phyloP scores from a whole-genome alignment of 1,140 invertebrate species.

The Drosophila lacertosa region DNA sequence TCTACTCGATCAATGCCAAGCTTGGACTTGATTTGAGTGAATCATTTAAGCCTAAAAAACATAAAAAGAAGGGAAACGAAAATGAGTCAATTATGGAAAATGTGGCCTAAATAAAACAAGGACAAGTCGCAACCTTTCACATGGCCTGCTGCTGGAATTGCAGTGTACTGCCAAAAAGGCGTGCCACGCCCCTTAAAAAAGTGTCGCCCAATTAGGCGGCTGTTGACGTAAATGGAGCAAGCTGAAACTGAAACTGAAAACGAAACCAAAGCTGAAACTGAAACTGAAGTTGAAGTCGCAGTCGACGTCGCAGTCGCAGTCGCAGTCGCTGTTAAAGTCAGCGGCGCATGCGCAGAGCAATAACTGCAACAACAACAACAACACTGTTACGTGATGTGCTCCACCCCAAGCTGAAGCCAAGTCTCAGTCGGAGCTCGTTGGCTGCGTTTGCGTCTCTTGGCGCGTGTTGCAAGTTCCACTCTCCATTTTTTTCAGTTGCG shows the following conservation, averaged over 20 bases:
- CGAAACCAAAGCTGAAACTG: neutral
- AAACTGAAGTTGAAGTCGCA: neutral
- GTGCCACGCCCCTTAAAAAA: constrained; percentile 37
- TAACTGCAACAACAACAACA: constrained; percentile 13
- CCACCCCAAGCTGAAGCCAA: constrained; percentile 15
- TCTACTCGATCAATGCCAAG: neutral
- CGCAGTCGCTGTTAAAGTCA: neutral
- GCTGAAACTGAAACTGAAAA: constrained; percentile 2
- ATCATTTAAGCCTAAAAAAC: neutral
- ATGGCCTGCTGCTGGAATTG: constrained; percentile 19
- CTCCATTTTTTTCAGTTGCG: constrained; percentile 72
- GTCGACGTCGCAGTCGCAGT: too few relatives aligned
- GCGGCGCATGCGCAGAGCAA: neutral
- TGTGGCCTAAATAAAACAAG: constrained; percentile 1
- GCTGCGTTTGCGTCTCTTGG: constrained; percentile 7
- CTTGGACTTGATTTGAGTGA: neutral
- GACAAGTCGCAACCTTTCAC: constrained; percentile 64
- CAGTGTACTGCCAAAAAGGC: constrained; percentile 57
- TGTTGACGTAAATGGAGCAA: constrained; percentile 67
- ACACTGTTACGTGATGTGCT: constrained; percentile 64
- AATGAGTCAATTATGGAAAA: constrained; percentile 31
- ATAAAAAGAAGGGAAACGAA: constrained; percentile 1
- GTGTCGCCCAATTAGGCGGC: constrained; percentile 62
- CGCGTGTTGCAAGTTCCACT: constrained; percentile 70
- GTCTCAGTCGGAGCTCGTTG: neutral